Conservation (phyloP, 2,888 invertebrate species). For the Cephalotes varians region DNA sequence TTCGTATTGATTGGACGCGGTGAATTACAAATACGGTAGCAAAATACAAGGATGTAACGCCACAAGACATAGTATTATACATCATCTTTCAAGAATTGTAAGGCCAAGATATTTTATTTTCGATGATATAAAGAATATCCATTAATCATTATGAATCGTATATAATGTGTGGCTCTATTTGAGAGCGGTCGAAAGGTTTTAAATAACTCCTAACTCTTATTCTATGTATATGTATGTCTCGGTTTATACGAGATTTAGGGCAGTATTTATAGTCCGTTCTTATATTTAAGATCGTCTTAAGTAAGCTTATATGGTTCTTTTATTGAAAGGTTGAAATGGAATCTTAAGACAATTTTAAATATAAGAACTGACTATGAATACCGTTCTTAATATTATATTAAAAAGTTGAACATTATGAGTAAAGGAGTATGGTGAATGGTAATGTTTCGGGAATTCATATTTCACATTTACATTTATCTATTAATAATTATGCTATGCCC, state of each 20-base stretch:
- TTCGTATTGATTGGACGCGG: neutral
- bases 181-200: neutral
- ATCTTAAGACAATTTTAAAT: too few relatives aligned
- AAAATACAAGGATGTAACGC: neutral
- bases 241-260: neutral
- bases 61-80: conserved; percentile 27
- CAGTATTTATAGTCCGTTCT: too few relatives aligned
- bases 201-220: neutral
- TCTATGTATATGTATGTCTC: neutral
- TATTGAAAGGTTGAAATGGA: too few relatives aligned
- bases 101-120: conserved; percentile 72
- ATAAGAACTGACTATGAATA: too few relatives aligned
- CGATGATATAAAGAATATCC: conserved; percentile 36
- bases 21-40: neutral
- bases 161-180: neutral
- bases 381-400: too few relatives aligned
- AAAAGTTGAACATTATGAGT: neutral
- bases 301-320: too few relatives aligned
- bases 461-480: conserved; percentile 3
- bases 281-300: too few relatives aligned
- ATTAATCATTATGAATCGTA: conserved; percentile 40
- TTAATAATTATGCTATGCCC: conserved; percentile 29
- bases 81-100: conserved; percentile 65
- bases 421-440: neutral
- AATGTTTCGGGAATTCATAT: neutral